Evolutionary conservation across 30 jellyfish, hydroid and myxozoan genomes (phyloP).

Genomic region (Rhopilema esculentum): DNA sequence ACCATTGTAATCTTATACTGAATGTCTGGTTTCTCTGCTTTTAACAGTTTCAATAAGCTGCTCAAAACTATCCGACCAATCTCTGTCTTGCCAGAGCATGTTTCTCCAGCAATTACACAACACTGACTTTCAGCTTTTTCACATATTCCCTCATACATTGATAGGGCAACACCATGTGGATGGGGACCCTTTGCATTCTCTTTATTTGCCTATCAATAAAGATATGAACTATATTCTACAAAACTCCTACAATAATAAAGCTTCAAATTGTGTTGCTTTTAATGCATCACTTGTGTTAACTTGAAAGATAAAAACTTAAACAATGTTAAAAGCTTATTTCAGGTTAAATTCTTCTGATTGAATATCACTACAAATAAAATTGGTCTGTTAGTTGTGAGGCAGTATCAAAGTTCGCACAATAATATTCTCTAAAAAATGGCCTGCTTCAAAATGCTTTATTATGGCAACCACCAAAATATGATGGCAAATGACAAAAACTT

Average conservation of each 20-base stretch:
- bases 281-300: no score
- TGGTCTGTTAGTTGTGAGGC: no score
- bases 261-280: no score
- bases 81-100: constrained; percentile 92
- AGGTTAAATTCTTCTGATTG: no score
- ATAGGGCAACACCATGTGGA: constrained; percentile 33
- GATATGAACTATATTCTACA: background rate
- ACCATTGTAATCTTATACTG: constrained; percentile 72
- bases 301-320: no score
- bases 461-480: no score
- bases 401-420: no score
- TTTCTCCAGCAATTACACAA: constrained; percentile 85
- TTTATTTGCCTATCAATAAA: constrained; percentile 8
- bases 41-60: constrained; percentile 53
- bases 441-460: no score
- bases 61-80: constrained; percentile 45
- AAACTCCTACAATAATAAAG: background rate
- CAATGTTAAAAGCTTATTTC: no score
- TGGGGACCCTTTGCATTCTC: constrained; percentile 30
- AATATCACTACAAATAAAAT: no score
- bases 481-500: no score
- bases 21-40: constrained; percentile 50
- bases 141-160: constrained; percentile 61
- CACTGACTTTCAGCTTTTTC: constrained; percentile 71
- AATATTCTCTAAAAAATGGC: no score